Percentiles rank a stretch among this genome's conserved stretches.
Conservation (phyloP, 2,888 invertebrate genomes). For the Cataglyphis cursor region DNA sequence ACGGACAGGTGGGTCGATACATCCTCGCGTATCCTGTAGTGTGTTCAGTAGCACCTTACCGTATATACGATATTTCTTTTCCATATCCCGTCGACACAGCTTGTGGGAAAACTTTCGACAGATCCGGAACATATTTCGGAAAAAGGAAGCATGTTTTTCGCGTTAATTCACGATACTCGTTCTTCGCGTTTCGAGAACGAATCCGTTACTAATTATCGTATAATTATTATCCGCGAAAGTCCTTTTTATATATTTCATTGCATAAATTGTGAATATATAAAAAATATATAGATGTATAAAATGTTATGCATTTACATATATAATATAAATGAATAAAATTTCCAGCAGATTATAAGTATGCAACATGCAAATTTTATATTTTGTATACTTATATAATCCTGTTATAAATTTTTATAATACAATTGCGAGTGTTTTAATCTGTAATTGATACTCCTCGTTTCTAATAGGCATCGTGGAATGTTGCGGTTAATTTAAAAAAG, state of each 20-base stretch:
- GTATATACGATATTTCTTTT: slow-evolving; percentile 77
- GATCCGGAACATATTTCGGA: slow-evolving; percentile 4
- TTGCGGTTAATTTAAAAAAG: not conserved
- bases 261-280: no score
- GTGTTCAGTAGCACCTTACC: slow-evolving; percentile 81
- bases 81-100: slow-evolving; percentile 77
- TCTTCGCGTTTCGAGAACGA: not conserved
- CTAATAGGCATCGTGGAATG: not conserved
- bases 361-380: not conserved
- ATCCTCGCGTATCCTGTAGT: slow-evolving; percentile 73
- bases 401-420: not conserved
- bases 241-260: not conserved
- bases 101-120: slow-evolving; percentile 81
- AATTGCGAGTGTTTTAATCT: not conserved
- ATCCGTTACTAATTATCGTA: not conserved
- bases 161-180: not conserved
- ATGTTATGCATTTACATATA: no score
- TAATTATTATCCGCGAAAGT: not conserved
- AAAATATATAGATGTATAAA: no score
- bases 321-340: no score
- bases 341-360: no score
- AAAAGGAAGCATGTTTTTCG: slow-evolving; percentile 45
- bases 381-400: not conserved
- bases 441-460: not conserved
- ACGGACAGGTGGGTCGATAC: slow-evolving; percentile 83